phyloP scores from a whole-genome alignment of 92 coral and sea anemone species.

The Bergia puertoricense region DNA sequence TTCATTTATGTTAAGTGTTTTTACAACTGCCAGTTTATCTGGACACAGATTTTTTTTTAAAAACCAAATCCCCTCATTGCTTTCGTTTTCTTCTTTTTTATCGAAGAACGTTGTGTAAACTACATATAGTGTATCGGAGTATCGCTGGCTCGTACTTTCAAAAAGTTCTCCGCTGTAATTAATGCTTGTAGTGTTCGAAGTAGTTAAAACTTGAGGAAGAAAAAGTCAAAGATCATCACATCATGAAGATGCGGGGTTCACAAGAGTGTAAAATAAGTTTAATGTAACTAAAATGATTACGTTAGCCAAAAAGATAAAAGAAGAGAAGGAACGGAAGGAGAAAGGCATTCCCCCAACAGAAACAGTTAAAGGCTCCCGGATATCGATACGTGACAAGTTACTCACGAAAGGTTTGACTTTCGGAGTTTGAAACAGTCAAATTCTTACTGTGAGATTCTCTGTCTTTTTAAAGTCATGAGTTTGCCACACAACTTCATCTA shows the following conservation, averaged over 20 bases:
- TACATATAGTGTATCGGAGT: background rate
- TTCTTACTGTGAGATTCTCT: background rate
- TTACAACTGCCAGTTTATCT: no score
- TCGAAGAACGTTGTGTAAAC: background rate
- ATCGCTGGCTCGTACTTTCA: conserved; percentile 36
- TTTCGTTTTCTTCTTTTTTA: background rate
- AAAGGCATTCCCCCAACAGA: conserved; percentile 56
- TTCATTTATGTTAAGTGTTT: no score
- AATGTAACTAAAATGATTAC: conserved; percentile 77
- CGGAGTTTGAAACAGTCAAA: background rate
- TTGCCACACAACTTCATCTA: background rate
- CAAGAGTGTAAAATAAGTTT: background rate
- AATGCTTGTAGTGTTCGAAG: background rate
- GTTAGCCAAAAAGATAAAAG: conserved; percentile 93
- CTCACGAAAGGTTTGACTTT: conserved; percentile 80
- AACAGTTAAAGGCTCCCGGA: conserved; percentile 59
- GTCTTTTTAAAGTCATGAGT: background rate
- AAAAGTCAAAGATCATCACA: background rate
- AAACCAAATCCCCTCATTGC: background rate
- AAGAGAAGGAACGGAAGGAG: conserved; percentile 87
- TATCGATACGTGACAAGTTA: conserved; percentile 86
- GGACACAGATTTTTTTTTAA: no score
- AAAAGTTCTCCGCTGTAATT: background rate
- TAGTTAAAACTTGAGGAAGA: background rate
- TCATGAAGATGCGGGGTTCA: background rate